These are phyloP conservation scores for Caenorhabditis latens DNA, from an alignment of 1,140 invertebrate species.

Conservation along the genomic window DNA sequence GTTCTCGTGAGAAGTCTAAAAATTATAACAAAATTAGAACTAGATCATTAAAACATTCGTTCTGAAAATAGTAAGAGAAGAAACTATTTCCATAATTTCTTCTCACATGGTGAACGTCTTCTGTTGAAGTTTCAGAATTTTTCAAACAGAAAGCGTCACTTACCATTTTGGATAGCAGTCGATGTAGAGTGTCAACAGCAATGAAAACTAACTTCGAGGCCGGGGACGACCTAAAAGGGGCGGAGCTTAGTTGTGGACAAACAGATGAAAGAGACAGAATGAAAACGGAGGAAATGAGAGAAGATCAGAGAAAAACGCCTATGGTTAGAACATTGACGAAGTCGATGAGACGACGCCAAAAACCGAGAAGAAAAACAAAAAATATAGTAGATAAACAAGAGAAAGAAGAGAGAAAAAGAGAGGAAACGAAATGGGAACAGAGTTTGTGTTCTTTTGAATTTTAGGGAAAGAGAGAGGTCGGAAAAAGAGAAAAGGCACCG, in stretches of 20 bases:
- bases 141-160: background rate
- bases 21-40: background rate
- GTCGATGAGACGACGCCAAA: background rate
- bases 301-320: conserved; percentile 35
- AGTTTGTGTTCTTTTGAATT: conserved; percentile 45
- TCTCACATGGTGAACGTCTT: no score
- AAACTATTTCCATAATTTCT: no score
- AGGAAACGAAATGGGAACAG: conserved; percentile 21
- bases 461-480: background rate
- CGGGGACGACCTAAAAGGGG: conserved; percentile 8
- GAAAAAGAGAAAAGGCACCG: background rate
- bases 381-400: conserved; percentile 29
- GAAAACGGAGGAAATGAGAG: background rate
- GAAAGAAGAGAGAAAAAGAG: conserved; percentile 6
- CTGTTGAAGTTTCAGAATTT: no score
- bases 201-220: conserved; percentile 13
- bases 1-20: conserved; percentile 22
- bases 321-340: background rate
- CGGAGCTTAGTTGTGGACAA: conserved; percentile 37
- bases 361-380: conserved; percentile 35
- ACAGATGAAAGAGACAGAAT: conserved; percentile 2
- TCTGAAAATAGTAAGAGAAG: no score
- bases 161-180: conserved; percentile 40
- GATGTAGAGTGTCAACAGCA: conserved; percentile 31
- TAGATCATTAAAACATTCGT: no score